Evolutionary conservation across 1,140 invertebrate genomes (phyloP).

Genomic region (Saccostrea echinata): DNA sequence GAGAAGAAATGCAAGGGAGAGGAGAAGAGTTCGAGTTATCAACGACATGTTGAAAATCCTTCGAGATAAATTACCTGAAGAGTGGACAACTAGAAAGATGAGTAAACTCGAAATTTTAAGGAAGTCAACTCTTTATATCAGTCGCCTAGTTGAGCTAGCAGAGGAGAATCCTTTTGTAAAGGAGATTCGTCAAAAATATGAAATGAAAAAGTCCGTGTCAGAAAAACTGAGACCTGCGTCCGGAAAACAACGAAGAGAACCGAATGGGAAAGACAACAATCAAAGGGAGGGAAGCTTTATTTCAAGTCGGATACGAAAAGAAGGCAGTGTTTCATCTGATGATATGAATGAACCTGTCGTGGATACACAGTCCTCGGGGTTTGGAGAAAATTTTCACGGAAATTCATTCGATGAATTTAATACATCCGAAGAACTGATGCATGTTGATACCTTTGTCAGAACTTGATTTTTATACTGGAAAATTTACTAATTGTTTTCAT

Average conservation of each 20-base stretch:
- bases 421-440: not conserved
- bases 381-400: not conserved
- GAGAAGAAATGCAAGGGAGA: slow-evolving; percentile 30
- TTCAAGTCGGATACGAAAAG: not conserved
- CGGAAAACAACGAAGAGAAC: not conserved
- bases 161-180: not conserved
- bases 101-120: slow-evolving; percentile 37
- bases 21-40: slow-evolving; percentile 10
- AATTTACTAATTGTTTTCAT: too few species aligned
- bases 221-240: not conserved
- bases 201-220: not conserved
- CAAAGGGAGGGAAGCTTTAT: not conserved
- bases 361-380: not conserved
- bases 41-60: slow-evolving; percentile 37
- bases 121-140: slow-evolving; percentile 34
- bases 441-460: slow-evolving; percentile 1
- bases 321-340: not conserved
- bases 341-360: not conserved
- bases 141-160: not conserved
- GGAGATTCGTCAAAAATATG: not conserved
- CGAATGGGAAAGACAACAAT: not conserved
- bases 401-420: not conserved
- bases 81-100: slow-evolving; percentile 43
- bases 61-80: slow-evolving; percentile 22
- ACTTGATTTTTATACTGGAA: not conserved